phyloP scores from a whole-genome alignment of 2,888 invertebrate genomes.

The Isotomurus palustris region DNA sequence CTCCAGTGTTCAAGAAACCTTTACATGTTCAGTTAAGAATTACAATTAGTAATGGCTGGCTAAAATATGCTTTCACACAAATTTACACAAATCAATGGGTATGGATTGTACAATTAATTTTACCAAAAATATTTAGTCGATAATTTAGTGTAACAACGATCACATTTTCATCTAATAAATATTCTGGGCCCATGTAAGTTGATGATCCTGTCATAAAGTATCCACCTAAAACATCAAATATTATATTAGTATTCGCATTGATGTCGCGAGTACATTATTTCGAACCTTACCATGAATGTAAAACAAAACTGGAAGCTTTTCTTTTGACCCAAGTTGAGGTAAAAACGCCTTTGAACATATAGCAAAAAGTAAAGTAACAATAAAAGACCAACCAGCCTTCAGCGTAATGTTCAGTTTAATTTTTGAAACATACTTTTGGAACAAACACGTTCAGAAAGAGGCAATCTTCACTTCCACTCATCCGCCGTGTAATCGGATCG shows the following conservation, averaged over 20 bases:
- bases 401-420: background rate
- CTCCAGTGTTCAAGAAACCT: slow-evolving; percentile 33
- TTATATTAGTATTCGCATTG: background rate
- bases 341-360: no score
- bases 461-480: slow-evolving; percentile 37
- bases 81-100: background rate
- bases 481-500: slow-evolving; percentile 21
- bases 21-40: slow-evolving; percentile 1
- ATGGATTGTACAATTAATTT: background rate
- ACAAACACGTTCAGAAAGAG: slow-evolving; percentile 34
- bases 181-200: slow-evolving; percentile 54
- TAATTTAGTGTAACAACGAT: slow-evolving; percentile 36
- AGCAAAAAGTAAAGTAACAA: background rate
- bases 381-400: background rate
- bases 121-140: slow-evolving; percentile 8
- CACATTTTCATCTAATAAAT: slow-evolving; percentile 53
- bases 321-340: background rate
- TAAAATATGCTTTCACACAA: background rate
- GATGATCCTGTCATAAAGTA: slow-evolving; percentile 55
- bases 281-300: slow-evolving; percentile 29
- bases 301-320: slow-evolving; percentile 27
- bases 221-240: slow-evolving; percentile 52
- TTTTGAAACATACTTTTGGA: slow-evolving; percentile 25
- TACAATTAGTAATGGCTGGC: background rate
- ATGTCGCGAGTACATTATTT: background rate